Evolutionary conservation across 2,797 vertebrate genomes (phyloP), one percentile per base, ranked within the genome.

Genomic region (Falco cherrug): DNA sequence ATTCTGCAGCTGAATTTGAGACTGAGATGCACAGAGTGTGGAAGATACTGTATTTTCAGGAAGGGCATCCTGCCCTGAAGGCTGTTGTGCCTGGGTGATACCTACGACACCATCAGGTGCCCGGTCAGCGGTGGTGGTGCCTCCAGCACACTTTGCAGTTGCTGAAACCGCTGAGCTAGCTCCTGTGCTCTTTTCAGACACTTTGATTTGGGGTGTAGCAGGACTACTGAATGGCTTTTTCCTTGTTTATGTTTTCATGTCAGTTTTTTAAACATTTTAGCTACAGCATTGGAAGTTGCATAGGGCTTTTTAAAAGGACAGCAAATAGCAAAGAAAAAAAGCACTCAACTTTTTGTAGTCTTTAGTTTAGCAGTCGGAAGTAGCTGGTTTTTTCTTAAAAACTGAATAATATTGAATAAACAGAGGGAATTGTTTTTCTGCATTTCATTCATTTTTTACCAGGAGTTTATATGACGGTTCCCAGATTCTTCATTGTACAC

Each of bases 21-120:
- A 51, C 16, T 50, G 26, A 64, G 31, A 37, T 29, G 70, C 63
- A 43, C 26, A 53, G 43, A 25, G 12, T 9, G 1, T 19, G 35
- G 12, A 43, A 76, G 33, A 50, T n/a, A 16, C 20, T n/a, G 7
- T 13, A 9, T 64, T 82, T 86, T 85, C 50, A 57, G n/a, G 43
- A 78, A 54, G 31, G 21, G 11, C n/a, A 59, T 64, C 28, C 22
- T 41, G 13, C 29, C 26, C 9, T 25, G 15, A 39, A 43, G 41
- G 33, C 29, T 31, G 28, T 26, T 76, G 48, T 39, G 31, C 56
- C 31, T 28, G 57, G 28, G 61, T 29, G 60, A 35, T 25, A 41
- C 45, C 37, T 35, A 7, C 31, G 11, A 10, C 1, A 1, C 53
- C 11, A 1, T 37, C 20, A 1, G 12, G 14, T 22, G 21, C 54